These are phyloP conservation scores for Epizoanthus scotinus DNA, from an alignment of 92 coral and sea anemone genomes.

Conservation along the genomic window DNA sequence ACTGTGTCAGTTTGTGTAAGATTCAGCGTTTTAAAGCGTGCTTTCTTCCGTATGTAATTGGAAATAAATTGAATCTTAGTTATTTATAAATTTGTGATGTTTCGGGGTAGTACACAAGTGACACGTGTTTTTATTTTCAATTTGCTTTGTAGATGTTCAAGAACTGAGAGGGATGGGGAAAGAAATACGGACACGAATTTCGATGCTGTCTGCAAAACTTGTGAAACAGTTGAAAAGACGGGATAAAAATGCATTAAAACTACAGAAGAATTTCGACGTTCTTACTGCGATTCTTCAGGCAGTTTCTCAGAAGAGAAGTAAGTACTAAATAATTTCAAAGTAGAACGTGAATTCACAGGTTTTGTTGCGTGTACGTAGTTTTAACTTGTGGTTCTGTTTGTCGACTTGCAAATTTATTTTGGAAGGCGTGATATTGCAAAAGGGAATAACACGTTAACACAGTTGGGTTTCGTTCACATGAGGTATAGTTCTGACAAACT, in stretches of 20 bases:
- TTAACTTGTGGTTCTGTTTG: slow-evolving; percentile 4
- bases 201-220: slow-evolving; percentile 92
- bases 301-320: slow-evolving; percentile 94
- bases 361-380: neutral
- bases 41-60: neutral
- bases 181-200: slow-evolving; percentile 82
- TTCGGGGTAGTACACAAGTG: neutral
- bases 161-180: slow-evolving; percentile 83
- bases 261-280: slow-evolving; percentile 92
- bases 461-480: neutral
- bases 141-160: slow-evolving; percentile 66
- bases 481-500: too few species aligned
- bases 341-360: slow-evolving; percentile 5
- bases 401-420: neutral
- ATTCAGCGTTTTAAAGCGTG: neutral
- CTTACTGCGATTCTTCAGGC: slow-evolving; percentile 98
- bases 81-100: neutral
- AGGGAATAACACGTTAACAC: neutral
- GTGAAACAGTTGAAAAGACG: slow-evolving; percentile 94
- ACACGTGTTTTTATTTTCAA: slow-evolving; percentile 34
- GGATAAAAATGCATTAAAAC: slow-evolving; percentile 93
- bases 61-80: slow-evolving; percentile 16
- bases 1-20: neutral
- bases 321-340: slow-evolving; percentile 47
- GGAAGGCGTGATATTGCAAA: neutral